Conservation (phyloP, 1,140 invertebrate species). For the Drosophila leontia region DNA sequence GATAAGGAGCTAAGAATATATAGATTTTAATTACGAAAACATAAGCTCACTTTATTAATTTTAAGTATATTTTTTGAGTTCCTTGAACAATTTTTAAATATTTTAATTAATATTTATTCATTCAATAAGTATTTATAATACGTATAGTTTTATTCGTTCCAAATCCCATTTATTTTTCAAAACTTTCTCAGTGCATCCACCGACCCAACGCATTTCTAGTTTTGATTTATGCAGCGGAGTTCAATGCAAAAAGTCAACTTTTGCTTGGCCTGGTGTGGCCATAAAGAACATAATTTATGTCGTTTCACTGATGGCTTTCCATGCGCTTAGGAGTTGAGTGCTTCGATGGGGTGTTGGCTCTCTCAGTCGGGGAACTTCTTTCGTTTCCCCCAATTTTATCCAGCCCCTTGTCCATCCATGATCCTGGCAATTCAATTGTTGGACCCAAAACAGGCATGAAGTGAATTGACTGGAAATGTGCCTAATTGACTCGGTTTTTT, state of each 20-base stretch:
- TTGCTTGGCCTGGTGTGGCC: conserved; percentile 54
- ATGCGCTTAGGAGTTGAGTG: conserved; percentile 54
- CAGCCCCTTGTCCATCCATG: conserved; percentile 5
- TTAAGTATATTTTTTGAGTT: too few relatives aligned
- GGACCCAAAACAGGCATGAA: conserved; percentile 23
- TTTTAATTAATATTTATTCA: neutral
- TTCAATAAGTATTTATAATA: neutral
- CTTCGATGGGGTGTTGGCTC: conserved; percentile 43
- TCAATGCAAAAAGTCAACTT: conserved; percentile 81
- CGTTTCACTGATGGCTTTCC: conserved; percentile 59
- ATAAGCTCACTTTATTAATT: too few relatives aligned
- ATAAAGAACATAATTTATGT: conserved; percentile 80
- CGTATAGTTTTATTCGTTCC: too few relatives aligned
- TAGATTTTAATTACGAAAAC: too few relatives aligned
- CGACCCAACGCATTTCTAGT: conserved; percentile 31
- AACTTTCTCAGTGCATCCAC: neutral
- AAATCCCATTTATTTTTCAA: too few relatives aligned
- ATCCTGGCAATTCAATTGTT: conserved; percentile 32
- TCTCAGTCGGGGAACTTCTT: neutral
- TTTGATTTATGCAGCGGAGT: conserved; percentile 75
- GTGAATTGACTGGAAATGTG: conserved; percentile 57
- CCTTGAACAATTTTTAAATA: neutral
- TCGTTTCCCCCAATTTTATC: neutral
- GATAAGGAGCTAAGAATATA: too few relatives aligned
- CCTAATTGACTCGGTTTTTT: conserved; percentile 73